Evolutionary conservation across 2,113 vertebrate species (phyloP).

Genomic region (Toxotes jaculatrix): DNA sequence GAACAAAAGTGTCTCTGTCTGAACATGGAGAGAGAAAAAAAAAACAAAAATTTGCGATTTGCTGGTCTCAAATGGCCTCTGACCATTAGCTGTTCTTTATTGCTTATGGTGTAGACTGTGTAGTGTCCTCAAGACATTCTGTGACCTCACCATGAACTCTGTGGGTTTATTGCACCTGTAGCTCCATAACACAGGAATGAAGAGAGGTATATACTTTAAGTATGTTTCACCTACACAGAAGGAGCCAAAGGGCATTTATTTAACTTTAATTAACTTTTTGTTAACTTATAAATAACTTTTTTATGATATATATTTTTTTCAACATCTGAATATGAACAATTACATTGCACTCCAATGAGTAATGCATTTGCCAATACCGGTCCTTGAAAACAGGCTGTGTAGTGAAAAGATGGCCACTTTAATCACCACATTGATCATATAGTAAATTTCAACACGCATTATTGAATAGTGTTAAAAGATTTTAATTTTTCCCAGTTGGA

Average conservation of each 20-base stretch:
- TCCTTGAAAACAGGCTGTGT: neutral
- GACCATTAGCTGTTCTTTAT: conserved; percentile 31
- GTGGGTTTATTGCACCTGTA: conserved; percentile 49
- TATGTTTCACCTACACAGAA: neutral
- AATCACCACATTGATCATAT: neutral
- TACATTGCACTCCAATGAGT: neutral
- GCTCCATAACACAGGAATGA: conserved; percentile 47
- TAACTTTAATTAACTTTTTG: neutral
- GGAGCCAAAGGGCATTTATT: neutral
- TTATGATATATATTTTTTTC: neutral
- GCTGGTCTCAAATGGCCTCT: neutral
- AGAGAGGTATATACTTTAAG: neutral
- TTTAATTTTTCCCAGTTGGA: neutral
- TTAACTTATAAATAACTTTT: too few relatives aligned
- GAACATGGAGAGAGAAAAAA: too few relatives aligned
- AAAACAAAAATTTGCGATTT: too few relatives aligned
- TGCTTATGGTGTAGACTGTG: conserved; percentile 2
- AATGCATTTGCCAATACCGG: neutral
- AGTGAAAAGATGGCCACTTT: neutral
- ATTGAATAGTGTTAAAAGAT: neutral
- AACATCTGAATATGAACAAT: neutral
- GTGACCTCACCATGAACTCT: conserved; percentile 70
- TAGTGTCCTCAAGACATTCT: conserved; percentile 45
- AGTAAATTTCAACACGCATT: neutral
- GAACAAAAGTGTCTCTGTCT: neutral